Evolutionary conservation across 2,888 invertebrate genomes (phyloP).

Genomic region (Cybosia mesomella): DNA sequence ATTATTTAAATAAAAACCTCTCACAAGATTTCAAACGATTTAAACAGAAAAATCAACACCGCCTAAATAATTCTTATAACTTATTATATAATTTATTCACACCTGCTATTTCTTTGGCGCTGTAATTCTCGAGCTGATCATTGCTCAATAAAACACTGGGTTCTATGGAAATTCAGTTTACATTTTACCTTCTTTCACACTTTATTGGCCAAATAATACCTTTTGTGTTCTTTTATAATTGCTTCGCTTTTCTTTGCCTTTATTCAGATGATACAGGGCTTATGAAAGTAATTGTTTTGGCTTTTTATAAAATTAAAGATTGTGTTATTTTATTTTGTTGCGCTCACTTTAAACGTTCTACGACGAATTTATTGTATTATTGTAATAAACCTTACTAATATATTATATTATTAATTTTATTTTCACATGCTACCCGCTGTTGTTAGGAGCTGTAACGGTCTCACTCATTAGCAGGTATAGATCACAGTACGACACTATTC

Average conservation of each 20-base stretch:
- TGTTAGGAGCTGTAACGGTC: too few species aligned
- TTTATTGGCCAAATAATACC: conserved; percentile 67
- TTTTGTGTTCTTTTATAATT: conserved; percentile 62
- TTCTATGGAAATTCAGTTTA: conserved; percentile 68
- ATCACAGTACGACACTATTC: too few species aligned
- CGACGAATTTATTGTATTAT: background rate
- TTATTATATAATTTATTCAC: conserved; percentile 49
- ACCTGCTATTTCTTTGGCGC: conserved; percentile 46
- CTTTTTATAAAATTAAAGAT: conserved; percentile 42
- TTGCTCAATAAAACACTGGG: conserved; percentile 71
- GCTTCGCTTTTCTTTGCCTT: conserved; percentile 61
- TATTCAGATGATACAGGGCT: conserved; percentile 60
- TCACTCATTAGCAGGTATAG: too few species aligned
- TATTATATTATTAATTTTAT: background rate
- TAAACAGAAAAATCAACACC: conserved; percentile 37
- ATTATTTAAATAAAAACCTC: background rate
- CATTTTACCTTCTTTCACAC: conserved; percentile 59
- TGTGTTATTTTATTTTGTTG: background rate
- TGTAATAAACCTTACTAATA: background rate
- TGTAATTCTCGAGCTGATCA: conserved; percentile 58
- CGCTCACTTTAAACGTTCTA: background rate
- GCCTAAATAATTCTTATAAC: conserved; percentile 45
- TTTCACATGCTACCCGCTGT: background rate
- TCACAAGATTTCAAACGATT: background rate
- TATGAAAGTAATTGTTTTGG: conserved; percentile 57